Percentiles rank a stretch among this genome's conserved stretches.
Conservation (phyloP, 2,888 invertebrate species). For the Bembecia ichneumoniformis region DNA sequence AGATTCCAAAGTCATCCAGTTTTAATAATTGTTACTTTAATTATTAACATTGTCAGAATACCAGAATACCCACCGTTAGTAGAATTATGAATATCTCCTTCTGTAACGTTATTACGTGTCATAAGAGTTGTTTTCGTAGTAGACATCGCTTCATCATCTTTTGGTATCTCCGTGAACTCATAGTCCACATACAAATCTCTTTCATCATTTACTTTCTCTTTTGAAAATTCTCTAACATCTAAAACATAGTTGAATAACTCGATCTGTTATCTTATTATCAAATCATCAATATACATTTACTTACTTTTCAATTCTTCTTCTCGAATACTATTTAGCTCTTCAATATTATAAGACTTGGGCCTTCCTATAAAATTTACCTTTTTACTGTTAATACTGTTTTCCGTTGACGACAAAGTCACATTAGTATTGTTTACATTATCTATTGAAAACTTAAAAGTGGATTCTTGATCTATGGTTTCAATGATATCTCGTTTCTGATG, state of each 20-base stretch:
- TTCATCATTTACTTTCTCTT: slow-evolving; percentile 11
- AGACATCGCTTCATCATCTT: slow-evolving; percentile 9
- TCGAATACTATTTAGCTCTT: slow-evolving; percentile 29
- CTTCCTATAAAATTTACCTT: slow-evolving; percentile 36
- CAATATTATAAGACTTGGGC: slow-evolving; percentile 44
- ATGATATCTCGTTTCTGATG: slow-evolving; percentile 36
- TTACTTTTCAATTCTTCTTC: slow-evolving; percentile 32
- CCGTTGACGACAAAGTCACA: background rate
- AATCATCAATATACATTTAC: slow-evolving; percentile 14
- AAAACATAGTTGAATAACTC: slow-evolving; percentile 27
- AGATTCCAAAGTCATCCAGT: too few species aligned
- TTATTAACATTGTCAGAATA: too few species aligned
- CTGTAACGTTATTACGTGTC: background rate
- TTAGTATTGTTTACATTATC: background rate
- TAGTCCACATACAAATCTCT: slow-evolving; percentile 37
- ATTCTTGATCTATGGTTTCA: slow-evolving; percentile 9
- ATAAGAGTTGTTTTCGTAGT: background rate
- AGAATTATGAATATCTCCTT: background rate
- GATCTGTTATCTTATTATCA: too few species aligned
- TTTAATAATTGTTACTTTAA: too few species aligned
- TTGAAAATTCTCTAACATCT: slow-evolving; percentile 27
- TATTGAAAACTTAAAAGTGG: too few species aligned
- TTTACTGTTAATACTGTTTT: slow-evolving; percentile 13
- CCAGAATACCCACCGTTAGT: too few species aligned
- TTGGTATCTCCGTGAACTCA: slow-evolving; percentile 19